phyloP scores from a whole-genome alignment of 2,888 invertebrate genomes.

The Leptinotarsa haldemani region DNA sequence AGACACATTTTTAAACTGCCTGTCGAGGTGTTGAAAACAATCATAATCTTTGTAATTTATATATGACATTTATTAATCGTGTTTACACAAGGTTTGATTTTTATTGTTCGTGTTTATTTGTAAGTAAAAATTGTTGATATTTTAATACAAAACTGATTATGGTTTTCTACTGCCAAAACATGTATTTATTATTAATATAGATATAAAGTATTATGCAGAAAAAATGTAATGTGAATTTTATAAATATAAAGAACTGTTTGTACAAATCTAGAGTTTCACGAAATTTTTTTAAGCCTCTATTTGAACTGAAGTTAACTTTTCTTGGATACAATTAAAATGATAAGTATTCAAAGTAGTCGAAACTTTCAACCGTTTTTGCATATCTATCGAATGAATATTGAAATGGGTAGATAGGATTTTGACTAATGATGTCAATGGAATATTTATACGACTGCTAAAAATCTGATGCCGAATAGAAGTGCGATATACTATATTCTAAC shows the following conservation, averaged over 20 bases:
- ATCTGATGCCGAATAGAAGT: too few relatives aligned
- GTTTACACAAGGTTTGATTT: constrained; percentile 18
- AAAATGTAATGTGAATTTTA: constrained; percentile 34
- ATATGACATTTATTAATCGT: not conserved
- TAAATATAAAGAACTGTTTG: constrained; percentile 32
- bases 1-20: not conserved
- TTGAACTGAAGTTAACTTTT: not conserved
- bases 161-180: constrained; percentile 38
- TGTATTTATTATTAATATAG: constrained; percentile 24
- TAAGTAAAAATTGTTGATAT: constrained; percentile 5
- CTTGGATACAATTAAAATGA: not conserved
- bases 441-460: too few relatives aligned
- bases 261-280: constrained; percentile 12
- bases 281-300: not conserved
- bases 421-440: too few relatives aligned
- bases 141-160: constrained; percentile 24
- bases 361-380: too few relatives aligned
- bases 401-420: too few relatives aligned
- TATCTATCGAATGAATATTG: too few relatives aligned
- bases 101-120: not conserved
- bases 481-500: too few relatives aligned
- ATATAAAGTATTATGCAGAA: constrained; percentile 23
- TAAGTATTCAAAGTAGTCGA: too few relatives aligned
- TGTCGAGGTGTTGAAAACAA: not conserved
- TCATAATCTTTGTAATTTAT: not conserved